Evolutionary conservation across 2,113 vertebrate species (phyloP).

Genomic region (Cynocephalus volans): DNA sequence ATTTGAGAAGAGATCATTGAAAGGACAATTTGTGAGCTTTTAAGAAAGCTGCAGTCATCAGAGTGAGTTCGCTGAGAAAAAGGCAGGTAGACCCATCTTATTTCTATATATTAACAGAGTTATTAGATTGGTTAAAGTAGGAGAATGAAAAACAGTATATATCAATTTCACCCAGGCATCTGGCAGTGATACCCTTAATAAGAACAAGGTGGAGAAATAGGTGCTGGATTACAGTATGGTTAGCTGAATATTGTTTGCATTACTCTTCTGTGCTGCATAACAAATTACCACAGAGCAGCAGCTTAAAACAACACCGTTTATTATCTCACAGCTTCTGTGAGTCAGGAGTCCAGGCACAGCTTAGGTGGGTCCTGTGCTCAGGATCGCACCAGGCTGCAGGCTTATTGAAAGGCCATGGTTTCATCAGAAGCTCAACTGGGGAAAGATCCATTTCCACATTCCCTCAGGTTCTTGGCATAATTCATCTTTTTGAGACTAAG

Average conservation of each 20-base stretch:
- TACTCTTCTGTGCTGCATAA: background rate
- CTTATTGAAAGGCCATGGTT: background rate
- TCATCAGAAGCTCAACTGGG: background rate
- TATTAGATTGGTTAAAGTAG: background rate
- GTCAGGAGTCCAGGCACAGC: background rate
- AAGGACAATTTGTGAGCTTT: slow-evolving; percentile 47
- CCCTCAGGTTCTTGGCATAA: background rate
- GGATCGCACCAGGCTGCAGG: background rate
- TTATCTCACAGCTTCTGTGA: background rate
- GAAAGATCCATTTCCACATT: background rate
- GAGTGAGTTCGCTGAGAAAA: background rate
- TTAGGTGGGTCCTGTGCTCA: background rate
- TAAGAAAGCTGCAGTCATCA: background rate
- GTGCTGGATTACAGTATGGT: background rate
- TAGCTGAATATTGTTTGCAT: background rate
- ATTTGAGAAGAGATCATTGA: background rate
- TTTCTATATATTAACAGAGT: background rate
- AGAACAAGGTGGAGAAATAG: background rate
- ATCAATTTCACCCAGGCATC: background rate
- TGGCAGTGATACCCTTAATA: background rate
- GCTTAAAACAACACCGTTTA: background rate
- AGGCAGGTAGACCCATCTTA: background rate
- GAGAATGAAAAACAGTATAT: background rate
- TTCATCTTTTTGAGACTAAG: background rate
- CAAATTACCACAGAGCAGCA: background rate